Base-by-base conservation (phyloP, 2,113 vertebrate genomes). In the Rhipidura dahli region DNA sequence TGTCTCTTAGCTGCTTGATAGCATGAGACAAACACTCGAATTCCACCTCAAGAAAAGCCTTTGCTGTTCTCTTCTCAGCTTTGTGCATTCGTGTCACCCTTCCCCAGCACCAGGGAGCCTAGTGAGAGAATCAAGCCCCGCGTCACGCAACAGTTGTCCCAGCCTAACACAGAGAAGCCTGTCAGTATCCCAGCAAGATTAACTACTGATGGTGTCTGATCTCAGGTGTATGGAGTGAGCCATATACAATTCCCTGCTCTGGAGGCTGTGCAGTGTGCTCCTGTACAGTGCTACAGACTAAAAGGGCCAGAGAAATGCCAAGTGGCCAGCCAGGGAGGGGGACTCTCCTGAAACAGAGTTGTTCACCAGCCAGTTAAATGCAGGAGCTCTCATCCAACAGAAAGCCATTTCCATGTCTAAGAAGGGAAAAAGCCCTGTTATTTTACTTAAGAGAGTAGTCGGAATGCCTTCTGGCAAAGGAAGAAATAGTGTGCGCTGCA, bases 371-470 rank as follows among this genome's bases (percentile, higher is more conserved):
- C 30, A 26, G 22, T 63, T 65, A 77, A 66, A 80, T 61, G 47
- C 60, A 64, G 65, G 39, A 77, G 16, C 27, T 87, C 45, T 89
- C 30, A 59, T 31, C 23, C 60, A 66, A 54, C 18, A 77, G 42
- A 66, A 44, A 83, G 27, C 7, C 13, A 66, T 73, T 87, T 73
- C 26, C 15, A 15, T 39, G 47, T 6, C 14, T 70, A 87, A 72
- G 44, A 76, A 70, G 33, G 31, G 2, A 3, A 30, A 60, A 72
- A 69, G 0, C 0, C 2, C 2, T 37, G 11, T 11, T 60, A 21
- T 45, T 86, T 89, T 81, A 63, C n/a, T 42, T 61, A 39, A 84
- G 44, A 71, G 7, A 31, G 35, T 14, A 21, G 6, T 56, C 30
- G 84, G 72, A 87, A 83, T 80, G 14, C 15, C 44, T 91, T 17